These are phyloP conservation scores for Brenthis ino DNA, from an alignment of 2,888 invertebrate species.

Conservation along the genomic window DNA sequence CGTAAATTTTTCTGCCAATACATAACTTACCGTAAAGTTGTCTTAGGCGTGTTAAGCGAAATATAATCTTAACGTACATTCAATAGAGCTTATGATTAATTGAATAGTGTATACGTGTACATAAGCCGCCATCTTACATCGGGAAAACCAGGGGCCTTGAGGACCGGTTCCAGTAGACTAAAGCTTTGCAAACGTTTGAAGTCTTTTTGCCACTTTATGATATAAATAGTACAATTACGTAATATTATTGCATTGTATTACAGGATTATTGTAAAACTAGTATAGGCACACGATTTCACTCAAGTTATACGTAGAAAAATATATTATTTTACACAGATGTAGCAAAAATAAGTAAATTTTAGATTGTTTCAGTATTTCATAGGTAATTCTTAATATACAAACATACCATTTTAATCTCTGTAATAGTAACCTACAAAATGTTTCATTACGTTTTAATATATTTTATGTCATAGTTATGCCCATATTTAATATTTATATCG, in stretches of 20 bases:
- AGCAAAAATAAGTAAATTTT: too few relatives aligned
- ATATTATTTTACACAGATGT: too few relatives aligned
- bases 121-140: conserved; percentile 62
- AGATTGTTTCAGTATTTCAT: too few relatives aligned
- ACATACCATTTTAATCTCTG: too few relatives aligned
- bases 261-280: not conserved
- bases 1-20: conserved; percentile 26
- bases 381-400: too few relatives aligned
- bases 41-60: conserved; percentile 4
- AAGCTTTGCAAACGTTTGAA: conserved; percentile 42
- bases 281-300: too few relatives aligned
- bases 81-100: conserved; percentile 25
- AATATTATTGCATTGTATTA: not conserved
- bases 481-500: too few relatives aligned
- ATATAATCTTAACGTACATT: not conserved
- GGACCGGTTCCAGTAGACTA: conserved; percentile 61
- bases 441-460: too few relatives aligned
- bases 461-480: too few relatives aligned
- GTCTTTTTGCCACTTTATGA: conserved; percentile 15
- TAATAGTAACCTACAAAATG: too few relatives aligned
- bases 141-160: conserved; percentile 78
- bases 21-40: not conserved
- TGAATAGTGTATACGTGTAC: conserved; percentile 19
- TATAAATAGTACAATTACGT: conserved; percentile 22
- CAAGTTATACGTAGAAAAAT: too few relatives aligned